phyloP scores from a whole-genome alignment of 1,140 invertebrate genomes.

The Druon quercuslanigerum region DNA sequence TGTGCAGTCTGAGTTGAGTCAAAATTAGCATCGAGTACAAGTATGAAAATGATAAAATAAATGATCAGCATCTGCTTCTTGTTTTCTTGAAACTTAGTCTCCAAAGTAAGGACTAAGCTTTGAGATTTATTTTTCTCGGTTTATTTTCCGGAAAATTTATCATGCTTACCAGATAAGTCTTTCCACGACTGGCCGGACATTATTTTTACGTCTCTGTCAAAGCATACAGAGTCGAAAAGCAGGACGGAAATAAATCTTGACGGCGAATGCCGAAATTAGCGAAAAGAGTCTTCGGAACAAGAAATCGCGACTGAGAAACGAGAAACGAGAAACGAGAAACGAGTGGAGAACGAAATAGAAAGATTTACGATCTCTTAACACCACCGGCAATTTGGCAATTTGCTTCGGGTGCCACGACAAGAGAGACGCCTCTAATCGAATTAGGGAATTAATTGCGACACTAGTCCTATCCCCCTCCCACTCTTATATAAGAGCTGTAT shows the following conservation, averaged over 20 bases:
- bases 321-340: slow-evolving; percentile 37
- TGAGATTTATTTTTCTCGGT: neutral
- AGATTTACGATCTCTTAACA: slow-evolving; percentile 50
- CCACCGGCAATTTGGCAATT: slow-evolving; percentile 46
- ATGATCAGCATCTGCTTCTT: too few species aligned
- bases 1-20: too few species aligned
- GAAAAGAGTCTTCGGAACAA: slow-evolving; percentile 38
- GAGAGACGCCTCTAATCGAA: slow-evolving; percentile 53
- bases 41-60: too few species aligned
- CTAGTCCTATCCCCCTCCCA: slow-evolving; percentile 33
- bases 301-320: slow-evolving; percentile 36
- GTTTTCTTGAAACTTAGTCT: neutral
- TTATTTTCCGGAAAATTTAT: neutral
- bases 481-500: neutral
- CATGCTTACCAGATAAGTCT: neutral
- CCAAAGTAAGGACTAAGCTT: neutral
- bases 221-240: slow-evolving; percentile 8
- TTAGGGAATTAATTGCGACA: slow-evolving; percentile 59
- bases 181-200: neutral
- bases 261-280: slow-evolving; percentile 34
- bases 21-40: too few species aligned
- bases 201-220: slow-evolving; percentile 6
- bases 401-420: slow-evolving; percentile 36
- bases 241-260: slow-evolving; percentile 44
- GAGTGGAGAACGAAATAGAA: slow-evolving; percentile 37